These are phyloP conservation scores for Zaprionus kolodkinae DNA, from an alignment of 1,140 invertebrate genomes.

Conservation along the genomic window DNA sequence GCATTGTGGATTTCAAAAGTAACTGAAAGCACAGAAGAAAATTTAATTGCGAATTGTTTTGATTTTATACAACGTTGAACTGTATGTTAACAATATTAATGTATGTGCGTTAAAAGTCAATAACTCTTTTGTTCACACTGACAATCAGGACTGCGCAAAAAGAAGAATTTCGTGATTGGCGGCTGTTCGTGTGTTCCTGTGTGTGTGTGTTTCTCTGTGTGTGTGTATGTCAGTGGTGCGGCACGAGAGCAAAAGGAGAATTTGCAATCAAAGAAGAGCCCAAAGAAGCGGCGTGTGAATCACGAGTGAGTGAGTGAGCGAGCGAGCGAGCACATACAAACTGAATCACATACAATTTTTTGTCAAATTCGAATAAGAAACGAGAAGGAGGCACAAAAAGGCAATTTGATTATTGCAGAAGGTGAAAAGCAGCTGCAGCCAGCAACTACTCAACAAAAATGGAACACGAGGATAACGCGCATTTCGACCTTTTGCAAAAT, in stretches of 20 bases:
- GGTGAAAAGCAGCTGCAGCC: slow-evolving; percentile 22
- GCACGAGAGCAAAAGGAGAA: slow-evolving; percentile 65
- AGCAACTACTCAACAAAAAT: slow-evolving; percentile 54
- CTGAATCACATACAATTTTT: slow-evolving; percentile 49
- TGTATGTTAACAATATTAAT: slow-evolving; percentile 43
- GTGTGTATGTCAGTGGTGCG: slow-evolving; percentile 60
- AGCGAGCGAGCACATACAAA: slow-evolving; percentile 44
- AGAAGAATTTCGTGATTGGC: slow-evolving; percentile 62
- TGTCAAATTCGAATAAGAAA: slow-evolving; percentile 35
- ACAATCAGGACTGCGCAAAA: slow-evolving; percentile 56
- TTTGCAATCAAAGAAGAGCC: slow-evolving; percentile 67
- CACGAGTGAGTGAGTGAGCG: slow-evolving; percentile 45
- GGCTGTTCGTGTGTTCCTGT: slow-evolving; percentile 50
- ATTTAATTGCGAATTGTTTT: slow-evolving; percentile 35
- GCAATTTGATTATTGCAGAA: slow-evolving; percentile 50
- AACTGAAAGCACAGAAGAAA: slow-evolving; percentile 46
- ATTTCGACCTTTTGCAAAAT: slow-evolving; percentile 73
- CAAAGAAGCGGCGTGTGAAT: slow-evolving; percentile 68
- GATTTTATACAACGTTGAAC: slow-evolving; percentile 34
- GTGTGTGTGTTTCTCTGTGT: slow-evolving; percentile 53
- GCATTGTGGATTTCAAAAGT: slow-evolving; percentile 55
- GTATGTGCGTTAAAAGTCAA: slow-evolving; percentile 42
- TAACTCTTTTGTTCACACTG: slow-evolving; percentile 50
- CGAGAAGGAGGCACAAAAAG: slow-evolving; percentile 19
- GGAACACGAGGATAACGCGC: slow-evolving; percentile 80